These are phyloP conservation scores for Carassius gibelio DNA, from an alignment of 2,113 vertebrate genomes.

Conservation along the genomic window DNA sequence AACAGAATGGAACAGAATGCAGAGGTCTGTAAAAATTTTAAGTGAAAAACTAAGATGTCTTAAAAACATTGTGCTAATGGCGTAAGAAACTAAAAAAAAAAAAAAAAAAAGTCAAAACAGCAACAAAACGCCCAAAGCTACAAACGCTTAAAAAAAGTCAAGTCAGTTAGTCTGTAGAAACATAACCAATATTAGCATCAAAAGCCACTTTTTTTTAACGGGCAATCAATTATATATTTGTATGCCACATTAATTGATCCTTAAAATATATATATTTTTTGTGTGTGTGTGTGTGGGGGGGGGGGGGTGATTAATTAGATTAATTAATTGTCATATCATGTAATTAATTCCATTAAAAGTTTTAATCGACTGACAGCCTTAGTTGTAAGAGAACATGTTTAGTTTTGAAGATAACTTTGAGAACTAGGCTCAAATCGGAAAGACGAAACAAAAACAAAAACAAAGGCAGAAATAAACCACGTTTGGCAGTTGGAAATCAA, in stretches of 20 bases:
- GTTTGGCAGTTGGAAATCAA: conserved; percentile 48
- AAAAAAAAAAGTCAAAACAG: not conserved
- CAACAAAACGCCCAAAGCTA: not conserved
- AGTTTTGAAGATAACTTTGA: conserved; percentile 38
- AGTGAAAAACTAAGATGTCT: not conserved
- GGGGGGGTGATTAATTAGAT: not conserved
- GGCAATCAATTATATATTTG: not conserved
- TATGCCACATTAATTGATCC: not conserved
- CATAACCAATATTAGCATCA: not conserved
- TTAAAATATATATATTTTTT: not conserved
- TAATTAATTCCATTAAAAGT: conserved; percentile 13
- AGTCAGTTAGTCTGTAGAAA: not conserved
- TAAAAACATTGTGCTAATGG: not conserved
- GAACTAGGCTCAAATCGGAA: not conserved
- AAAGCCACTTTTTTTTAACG: not conserved
- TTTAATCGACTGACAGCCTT: not conserved
- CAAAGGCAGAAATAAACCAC: conserved; percentile 44
- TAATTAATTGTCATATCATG: conserved; percentile 4
- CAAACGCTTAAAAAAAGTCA: not conserved
- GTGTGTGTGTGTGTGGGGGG: too few species aligned
- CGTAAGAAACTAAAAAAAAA: not conserved
- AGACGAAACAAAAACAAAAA: conserved; percentile 9
- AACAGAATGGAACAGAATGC: not conserved
- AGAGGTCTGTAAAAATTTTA: not conserved
- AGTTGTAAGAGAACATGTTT: not conserved